Evolutionary conservation across 2,888 invertebrate genomes (phyloP).

Genomic region (Odiellus spinosus): DNA sequence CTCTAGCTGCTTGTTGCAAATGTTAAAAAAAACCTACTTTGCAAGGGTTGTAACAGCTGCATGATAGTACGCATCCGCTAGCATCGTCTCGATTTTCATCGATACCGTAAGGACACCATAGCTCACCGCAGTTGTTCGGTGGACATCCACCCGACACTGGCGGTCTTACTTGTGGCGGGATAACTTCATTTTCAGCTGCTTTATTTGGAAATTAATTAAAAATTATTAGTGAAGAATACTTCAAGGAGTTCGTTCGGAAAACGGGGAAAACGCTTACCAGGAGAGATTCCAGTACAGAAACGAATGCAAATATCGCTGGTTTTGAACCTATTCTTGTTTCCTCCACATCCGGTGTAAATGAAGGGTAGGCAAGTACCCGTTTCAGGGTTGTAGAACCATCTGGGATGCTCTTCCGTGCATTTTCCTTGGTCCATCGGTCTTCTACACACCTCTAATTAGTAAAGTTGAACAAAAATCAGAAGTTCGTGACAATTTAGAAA

Average conservation of each 20-base stretch:
- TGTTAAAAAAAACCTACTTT: constrained; percentile 12
- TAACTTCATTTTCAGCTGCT: too few relatives aligned
- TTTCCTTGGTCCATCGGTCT: constrained; percentile 49
- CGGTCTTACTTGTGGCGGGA: too few relatives aligned
- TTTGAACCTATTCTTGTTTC: constrained; percentile 69
- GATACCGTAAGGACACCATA: constrained; percentile 50
- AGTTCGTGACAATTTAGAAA: not conserved
- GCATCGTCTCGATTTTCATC: constrained; percentile 40
- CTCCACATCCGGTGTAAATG: constrained; percentile 63
- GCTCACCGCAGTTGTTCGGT: constrained; percentile 41
- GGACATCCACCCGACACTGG: constrained; percentile 7
- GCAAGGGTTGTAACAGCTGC: constrained; percentile 62
- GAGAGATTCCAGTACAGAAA: constrained; percentile 15
- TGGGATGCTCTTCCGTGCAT: constrained; percentile 46
- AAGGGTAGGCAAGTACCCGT: constrained; percentile 51
- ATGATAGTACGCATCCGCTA: constrained; percentile 47
- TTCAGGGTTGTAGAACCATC: constrained; percentile 51
- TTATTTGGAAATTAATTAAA: too few relatives aligned
- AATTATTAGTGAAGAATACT: too few relatives aligned
- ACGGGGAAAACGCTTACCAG: not conserved
- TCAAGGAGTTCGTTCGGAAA: too few relatives aligned
- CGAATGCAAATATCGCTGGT: constrained; percentile 46
- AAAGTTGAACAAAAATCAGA: too few relatives aligned
- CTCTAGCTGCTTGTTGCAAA: too few relatives aligned
- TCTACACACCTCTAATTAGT: constrained; percentile 39